Base-by-base conservation (phyloP, 2,797 vertebrate species). In the Chromobotia macracanthus region DNA sequence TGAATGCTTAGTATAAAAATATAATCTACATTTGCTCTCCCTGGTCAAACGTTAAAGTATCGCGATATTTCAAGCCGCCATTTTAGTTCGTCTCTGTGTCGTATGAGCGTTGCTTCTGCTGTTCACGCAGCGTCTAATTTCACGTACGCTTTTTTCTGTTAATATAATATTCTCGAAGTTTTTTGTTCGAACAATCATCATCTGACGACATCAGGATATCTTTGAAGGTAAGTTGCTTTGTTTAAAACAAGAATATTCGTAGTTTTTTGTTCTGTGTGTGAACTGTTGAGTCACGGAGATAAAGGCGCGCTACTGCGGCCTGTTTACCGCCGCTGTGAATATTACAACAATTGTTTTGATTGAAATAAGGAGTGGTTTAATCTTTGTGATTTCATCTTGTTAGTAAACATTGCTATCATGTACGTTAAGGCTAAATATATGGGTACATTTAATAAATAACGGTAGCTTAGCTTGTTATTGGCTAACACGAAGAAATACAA, bases 11-110 rank as follows among this genome's bases (percentile, higher is more conserved):
- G 55, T 60, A n/a, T 12, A 21, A 51, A 74, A 38, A 41, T n/a
- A n/a, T n/a, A n/a, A n/a, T n/a, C n/a, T n/a, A n/a, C 95, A 1
- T 2, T 55, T 56, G 41, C 65, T n/a, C 25, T 55, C 63, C 16
- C 2, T 21, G 5, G 15, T 28, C 9, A 23, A 44, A 7, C 7
- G 38, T 3, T 0, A 4, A 63, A 53, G 28, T 70, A 12, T 51
- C 46, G 76, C 44, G 15, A 70, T 50, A 70, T 21, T 13, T 63
- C 1, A 15, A 1, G 0, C 18, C 97, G 58, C 76, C 76, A 78
- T 78, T 70, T 78, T 78, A 63, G 6, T 41, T n/a, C 5, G 5
- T 13, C n/a, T 9, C 12, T 23, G 66, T 51, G 67, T 63, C 76
- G 53, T 6, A 2, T 13, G 28, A 2, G 44, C n/a, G 41, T 46